phyloP scores from a whole-genome alignment of 2,888 invertebrate species.

The Troides aeacus region DNA sequence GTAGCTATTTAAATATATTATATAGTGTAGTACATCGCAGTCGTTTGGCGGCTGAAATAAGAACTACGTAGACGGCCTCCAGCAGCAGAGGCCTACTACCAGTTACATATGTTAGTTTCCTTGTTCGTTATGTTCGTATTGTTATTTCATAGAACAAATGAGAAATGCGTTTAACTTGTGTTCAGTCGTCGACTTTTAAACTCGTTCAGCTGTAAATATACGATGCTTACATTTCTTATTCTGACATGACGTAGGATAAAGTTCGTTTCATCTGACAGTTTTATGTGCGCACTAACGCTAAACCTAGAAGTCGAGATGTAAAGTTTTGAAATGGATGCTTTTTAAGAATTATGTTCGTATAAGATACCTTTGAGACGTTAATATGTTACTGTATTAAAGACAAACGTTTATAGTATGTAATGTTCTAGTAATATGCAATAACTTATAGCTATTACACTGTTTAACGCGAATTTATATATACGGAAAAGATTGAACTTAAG shows the following conservation, averaged over 20 bases:
- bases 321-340: not conserved
- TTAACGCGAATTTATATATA: no score
- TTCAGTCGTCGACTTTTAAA: not conserved
- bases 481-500: no score
- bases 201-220: conserved; percentile 2
- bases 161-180: not conserved
- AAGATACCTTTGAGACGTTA: not conserved
- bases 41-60: no score
- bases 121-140: not conserved
- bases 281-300: conserved; percentile 15
- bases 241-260: conserved; percentile 9
- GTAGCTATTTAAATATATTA: no score
- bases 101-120: not conserved
- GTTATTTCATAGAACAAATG: not conserved
- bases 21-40: no score
- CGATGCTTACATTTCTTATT: conserved; percentile 1
- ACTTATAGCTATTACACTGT: no score
- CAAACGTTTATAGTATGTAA: no score
- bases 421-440: no score
- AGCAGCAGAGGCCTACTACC: no score
- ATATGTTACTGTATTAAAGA: no score
- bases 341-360: not conserved
- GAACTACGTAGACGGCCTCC: no score
- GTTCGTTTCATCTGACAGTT: conserved; percentile 4
- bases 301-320: conserved; percentile 9